Base-by-base conservation (phyloP, 2,888 invertebrate genomes). In the Lepidochitona cinerea region DNA sequence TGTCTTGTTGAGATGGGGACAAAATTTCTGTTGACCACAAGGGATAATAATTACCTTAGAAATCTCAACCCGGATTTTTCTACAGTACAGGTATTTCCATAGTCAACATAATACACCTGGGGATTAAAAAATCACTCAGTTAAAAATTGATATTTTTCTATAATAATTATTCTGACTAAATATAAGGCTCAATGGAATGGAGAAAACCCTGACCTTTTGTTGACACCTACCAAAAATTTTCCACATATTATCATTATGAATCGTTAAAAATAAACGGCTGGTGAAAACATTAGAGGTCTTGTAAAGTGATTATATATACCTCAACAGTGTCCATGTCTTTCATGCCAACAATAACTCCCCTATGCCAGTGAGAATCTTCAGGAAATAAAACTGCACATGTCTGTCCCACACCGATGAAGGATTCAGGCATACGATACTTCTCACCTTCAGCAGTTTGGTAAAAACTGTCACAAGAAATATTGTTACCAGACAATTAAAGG, bases 51-150 rank as follows among this genome's bases (percentile, higher is more conserved):
- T 84, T 82, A 88, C 88, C 80, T 82, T 3, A 88, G 80, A 29
- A 87, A 79, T 65, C 84, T 72, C 9, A 87, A 53, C 1, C 76
- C 79, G 6, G 72, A 75, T 36, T 78, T 82, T 41, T 78, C 75
- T n/a, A 87, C 86, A 73, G 68, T 78, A 65, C 84, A 84, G 18
- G 83, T 85, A 64, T 86, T 87, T n/a, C 88, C 88, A 79, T 88
- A 88, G 73, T 88, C 88, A 6, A 88, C 87, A 78, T 82, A 88
- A 65, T 83, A 87, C 18, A 86, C 83, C 87, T 87, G 79, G 6
- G 81, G 77, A 49, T n/a, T 1, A 41, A 41, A 41, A 41, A 41
- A 41, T 41, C 41, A 12, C n/a, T n/a, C n/a, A n/a, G n/a, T n/a
- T n/a, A n/a, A n/a, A n/a, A n/a, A n/a, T n/a, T n/a, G n/a, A n/a